A percentile compares a stretch with the other conserved stretches of the same genome.
Evolutionary conservation across 2,888 invertebrate species (phyloP).

Genomic region (Pollenia griseotomentosa): DNA sequence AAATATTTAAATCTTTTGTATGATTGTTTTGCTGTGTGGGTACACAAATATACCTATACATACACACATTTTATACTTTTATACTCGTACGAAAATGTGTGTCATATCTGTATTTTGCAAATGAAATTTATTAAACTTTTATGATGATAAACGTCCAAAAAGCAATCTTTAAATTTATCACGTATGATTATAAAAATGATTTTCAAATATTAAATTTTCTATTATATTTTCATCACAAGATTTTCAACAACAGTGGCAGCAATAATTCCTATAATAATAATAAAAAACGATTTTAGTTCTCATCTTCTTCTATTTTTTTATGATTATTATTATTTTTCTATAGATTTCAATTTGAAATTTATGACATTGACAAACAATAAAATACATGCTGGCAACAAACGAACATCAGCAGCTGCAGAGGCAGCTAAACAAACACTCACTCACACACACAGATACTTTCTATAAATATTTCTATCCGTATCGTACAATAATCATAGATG

Average conservation of each 20-base stretch:
- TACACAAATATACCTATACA: background rate
- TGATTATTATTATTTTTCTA: slow-evolving; percentile 45
- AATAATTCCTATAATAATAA: slow-evolving; percentile 37
- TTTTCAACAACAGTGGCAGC: slow-evolving; percentile 48
- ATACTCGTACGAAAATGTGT: background rate
- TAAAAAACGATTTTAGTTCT: slow-evolving; percentile 34
- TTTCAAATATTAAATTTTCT: slow-evolving; percentile 62
- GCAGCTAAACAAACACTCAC: slow-evolving; percentile 35
- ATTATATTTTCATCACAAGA: slow-evolving; percentile 47
- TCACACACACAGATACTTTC: background rate
- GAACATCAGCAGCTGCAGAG: background rate
- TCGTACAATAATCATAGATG: slow-evolving; percentile 30
- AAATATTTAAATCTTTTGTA: slow-evolving; percentile 58
- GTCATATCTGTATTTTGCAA: slow-evolving; percentile 29
- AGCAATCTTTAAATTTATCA: slow-evolving; percentile 59
- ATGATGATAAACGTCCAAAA: slow-evolving; percentile 44
- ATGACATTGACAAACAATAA: slow-evolving; percentile 68
- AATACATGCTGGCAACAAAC: slow-evolving; percentile 53
- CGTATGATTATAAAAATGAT: slow-evolving; percentile 60
- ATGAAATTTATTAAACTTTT: slow-evolving; percentile 59
- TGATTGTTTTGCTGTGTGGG: background rate
- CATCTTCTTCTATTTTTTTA: slow-evolving; percentile 26
- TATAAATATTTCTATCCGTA: background rate
- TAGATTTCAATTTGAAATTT: slow-evolving; percentile 70
- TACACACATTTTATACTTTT: background rate